These are phyloP conservation scores for Tetragnatha montana DNA, from an alignment of 2,888 invertebrate species.

Conservation along the genomic window DNA sequence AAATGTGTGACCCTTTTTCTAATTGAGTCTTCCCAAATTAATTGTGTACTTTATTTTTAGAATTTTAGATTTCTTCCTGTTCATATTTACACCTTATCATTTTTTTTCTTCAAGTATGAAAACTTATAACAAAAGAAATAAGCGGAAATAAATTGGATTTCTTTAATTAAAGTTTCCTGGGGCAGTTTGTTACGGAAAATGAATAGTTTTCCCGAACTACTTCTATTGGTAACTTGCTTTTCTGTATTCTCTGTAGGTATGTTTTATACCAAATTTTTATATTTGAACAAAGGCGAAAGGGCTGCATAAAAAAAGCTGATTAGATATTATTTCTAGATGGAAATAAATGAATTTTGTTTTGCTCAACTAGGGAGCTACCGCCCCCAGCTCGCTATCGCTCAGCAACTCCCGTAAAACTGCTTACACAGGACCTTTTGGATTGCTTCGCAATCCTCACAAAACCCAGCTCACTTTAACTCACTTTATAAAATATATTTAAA, in stretches of 20 bases:
- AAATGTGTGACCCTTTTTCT: background rate
- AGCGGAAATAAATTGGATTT: background rate
- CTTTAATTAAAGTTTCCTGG: background rate
- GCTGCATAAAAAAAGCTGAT: too few species aligned
- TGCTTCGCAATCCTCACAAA: too few species aligned
- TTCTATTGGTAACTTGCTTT: background rate
- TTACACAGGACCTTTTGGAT: too few species aligned
- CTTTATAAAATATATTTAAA: too few species aligned
- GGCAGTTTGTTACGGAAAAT: background rate
- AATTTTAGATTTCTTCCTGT: background rate
- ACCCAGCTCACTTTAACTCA: too few species aligned
- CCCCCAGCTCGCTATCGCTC: too few species aligned
- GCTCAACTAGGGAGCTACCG: too few species aligned
- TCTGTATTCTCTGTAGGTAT: background rate
- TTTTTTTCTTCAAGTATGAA: background rate
- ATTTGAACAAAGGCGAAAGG: too few species aligned
- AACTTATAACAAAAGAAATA: background rate
- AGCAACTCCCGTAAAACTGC: too few species aligned
- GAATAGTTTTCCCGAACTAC: background rate
- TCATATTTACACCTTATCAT: background rate
- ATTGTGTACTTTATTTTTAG: background rate
- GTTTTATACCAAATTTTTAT: too few species aligned
- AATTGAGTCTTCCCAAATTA: background rate
- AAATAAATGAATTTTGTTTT: too few species aligned
- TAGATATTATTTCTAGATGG: too few species aligned